A percentile compares a stretch with the other conserved stretches of the same genome.
Conservation (phyloP, 2,113 vertebrate genomes). For the cattle (Bos taurus) region ARS-UCD2.0 NC_037335.1:1845001-1845500, state of each 20-base stretch:
- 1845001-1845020: background rate
- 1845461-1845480: accelerated
- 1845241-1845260: background rate
- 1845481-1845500: background rate
- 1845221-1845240: background rate
- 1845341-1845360: background rate
- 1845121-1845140: background rate
- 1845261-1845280: background rate
- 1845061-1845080: background rate
- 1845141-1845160: background rate
- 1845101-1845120: background rate
- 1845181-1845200: background rate
- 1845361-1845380: background rate
- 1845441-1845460: background rate
- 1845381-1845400: background rate
- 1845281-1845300: background rate
- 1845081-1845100: background rate
- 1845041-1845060: background rate
- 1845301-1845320: background rate
- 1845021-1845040: background rate
- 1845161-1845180: slow-evolving; percentile 17
- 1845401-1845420: background rate
- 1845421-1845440: background rate
- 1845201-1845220: slow-evolving; percentile 1
- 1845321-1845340: background rate